Evolutionary conservation across 2,113 vertebrate genomes (phyloP).

Genomic region (Microtus montanus): DNA sequence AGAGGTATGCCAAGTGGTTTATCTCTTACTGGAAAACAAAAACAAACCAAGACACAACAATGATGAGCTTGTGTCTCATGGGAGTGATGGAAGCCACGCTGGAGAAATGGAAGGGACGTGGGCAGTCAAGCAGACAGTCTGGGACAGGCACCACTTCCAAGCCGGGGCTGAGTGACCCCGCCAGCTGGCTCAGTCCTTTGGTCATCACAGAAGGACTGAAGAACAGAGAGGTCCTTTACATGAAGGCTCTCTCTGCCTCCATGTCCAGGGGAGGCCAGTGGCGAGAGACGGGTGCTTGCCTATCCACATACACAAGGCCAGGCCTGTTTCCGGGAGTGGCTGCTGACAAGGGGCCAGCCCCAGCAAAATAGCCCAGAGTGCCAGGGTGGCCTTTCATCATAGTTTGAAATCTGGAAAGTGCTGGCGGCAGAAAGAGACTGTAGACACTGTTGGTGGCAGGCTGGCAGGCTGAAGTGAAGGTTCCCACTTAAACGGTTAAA

Average conservation of each 20-base stretch:
- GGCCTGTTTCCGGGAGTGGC: constrained; percentile 13
- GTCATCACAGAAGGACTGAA: not conserved
- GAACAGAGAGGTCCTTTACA: not conserved
- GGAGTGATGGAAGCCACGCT: rapidly evolving
- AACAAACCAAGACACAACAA: not conserved
- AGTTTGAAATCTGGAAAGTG: constrained; percentile 80
- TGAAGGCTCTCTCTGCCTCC: not conserved
- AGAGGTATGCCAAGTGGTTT: not conserved
- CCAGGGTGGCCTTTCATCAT: constrained; percentile 84
- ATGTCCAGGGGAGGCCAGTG: not conserved
- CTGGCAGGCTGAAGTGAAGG: constrained; percentile 76
- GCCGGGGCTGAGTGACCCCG: no score
- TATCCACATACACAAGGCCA: not conserved
- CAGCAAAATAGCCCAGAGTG: constrained; percentile 69
- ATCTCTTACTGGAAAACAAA: not conserved
- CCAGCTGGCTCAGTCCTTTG: not conserved
- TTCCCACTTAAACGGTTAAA: constrained; percentile 85
- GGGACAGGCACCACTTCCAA: not conserved
- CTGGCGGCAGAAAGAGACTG: constrained; percentile 75
- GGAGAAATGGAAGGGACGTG: rapidly evolving
- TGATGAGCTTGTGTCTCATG: not conserved
- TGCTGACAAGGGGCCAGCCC: constrained; percentile 18
- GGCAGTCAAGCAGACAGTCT: not conserved
- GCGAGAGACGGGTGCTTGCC: not conserved
- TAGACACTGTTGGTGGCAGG: constrained; percentile 80